Base-by-base conservation (phyloP, 2,888 invertebrate species). In the Mellilla xanthometata region DNA sequence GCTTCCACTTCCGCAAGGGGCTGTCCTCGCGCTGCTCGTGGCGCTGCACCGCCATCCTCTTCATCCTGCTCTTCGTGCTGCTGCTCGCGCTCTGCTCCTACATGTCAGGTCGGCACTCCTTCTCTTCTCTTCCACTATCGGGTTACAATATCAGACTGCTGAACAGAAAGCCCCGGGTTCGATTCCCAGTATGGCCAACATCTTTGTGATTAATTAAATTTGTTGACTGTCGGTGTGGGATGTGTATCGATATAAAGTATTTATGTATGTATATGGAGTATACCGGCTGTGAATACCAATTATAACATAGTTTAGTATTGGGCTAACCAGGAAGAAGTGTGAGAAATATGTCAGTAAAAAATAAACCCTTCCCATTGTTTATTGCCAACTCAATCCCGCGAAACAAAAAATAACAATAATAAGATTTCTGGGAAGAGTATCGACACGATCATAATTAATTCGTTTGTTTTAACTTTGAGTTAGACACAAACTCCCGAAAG, bases 1-100 rank as follows among this genome's bases (percentile, higher is more conserved):
- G 96, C 68, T 95, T 96, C 89, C 96, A 95, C 85, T 96, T 96
- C 85, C 93, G 95, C 76, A 96, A 96, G 91, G 95, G 95, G 65
- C 91, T 96, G 67, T 94, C 95, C 45, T 94, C 95, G 63, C 92
- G 93, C 68, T 98, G 98, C 88, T 95, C 96, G 55, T 97, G 97
- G 96, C 95, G 95, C 83, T 96, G 97, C 86, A 94, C 96, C 62
- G 96, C 97, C 56, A 95, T 98, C 76, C 93, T 95, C 61, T 95
- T 96, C 77, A 94, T 97, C 75, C 92, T 96, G 82, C 92, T 97
- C 65, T 94, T 95, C 65, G 93, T 96, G 65, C 92, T 96, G 69
- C 92, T 97, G 64, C 93, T 95, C 71, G 95, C 96, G 59, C 94
- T 95, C 59, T 92, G 97, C 61, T 94, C 95, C 62, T 96, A 96